These are phyloP conservation scores for Listronotus oregonensis DNA, from an alignment of 1,140 invertebrate genomes.

Conservation along the genomic window DNA sequence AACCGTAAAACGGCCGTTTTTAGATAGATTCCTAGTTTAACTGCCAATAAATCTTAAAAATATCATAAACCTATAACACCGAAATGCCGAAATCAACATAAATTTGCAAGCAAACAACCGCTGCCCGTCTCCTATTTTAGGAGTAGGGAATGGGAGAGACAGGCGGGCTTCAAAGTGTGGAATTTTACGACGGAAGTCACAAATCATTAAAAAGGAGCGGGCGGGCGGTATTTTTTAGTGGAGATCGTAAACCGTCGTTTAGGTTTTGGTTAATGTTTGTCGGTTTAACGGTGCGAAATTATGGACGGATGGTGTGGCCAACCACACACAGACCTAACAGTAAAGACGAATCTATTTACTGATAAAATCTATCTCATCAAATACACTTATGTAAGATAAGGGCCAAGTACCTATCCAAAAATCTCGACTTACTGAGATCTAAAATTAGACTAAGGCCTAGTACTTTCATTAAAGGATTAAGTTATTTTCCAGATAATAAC, in stretches of 20 bases:
- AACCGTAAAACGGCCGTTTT: conserved; percentile 17
- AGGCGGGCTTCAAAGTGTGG: conserved; percentile 2
- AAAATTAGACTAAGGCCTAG: too few relatives aligned
- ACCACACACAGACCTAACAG: too few relatives aligned
- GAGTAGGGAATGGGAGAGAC: too few relatives aligned
- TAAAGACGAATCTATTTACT: too few relatives aligned
- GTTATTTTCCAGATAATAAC: too few relatives aligned
- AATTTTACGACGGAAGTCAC: conserved; percentile 14
- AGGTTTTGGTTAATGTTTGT: neutral
- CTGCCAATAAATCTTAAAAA: conserved; percentile 21
- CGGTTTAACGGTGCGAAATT: conserved; percentile 1
- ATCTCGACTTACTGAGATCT: too few relatives aligned
- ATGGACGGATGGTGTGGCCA: neutral
- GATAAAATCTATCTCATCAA: too few relatives aligned
- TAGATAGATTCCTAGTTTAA: conserved; percentile 16
- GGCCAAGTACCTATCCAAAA: too few relatives aligned
- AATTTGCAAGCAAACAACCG: conserved; percentile 14
- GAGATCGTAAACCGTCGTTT: conserved; percentile 1
- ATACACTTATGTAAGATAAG: too few relatives aligned
- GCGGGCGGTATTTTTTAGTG: neutral
- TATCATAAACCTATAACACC: conserved; percentile 22
- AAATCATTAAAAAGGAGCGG: conserved; percentile 10
- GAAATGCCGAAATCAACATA: conserved; percentile 22
- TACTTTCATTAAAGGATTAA: too few relatives aligned
- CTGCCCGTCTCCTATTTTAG: conserved; percentile 7